phyloP scores from a whole-genome alignment of 2,888 invertebrate species.

The Lasiommata megera region DNA sequence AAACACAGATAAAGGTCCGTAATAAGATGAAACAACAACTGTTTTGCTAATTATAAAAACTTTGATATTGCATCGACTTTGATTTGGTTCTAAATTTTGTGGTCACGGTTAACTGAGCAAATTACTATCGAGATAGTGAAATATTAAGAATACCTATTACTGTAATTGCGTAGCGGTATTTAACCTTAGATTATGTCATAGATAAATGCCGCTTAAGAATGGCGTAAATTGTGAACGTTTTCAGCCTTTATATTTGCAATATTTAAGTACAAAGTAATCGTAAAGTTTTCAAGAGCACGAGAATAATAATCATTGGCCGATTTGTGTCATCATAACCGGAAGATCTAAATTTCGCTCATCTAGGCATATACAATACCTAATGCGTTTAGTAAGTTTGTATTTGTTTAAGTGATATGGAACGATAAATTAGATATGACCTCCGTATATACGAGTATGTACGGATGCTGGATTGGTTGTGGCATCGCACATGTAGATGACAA shows the following conservation, averaged over 20 bases:
- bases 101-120: conserved; percentile 64
- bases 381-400: no score
- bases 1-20: background rate
- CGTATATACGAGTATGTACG: no score
- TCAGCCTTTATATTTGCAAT: background rate
- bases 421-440: no score
- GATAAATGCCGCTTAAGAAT: background rate
- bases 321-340: background rate
- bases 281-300: no score
- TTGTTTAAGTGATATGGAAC: no score
- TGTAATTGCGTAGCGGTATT: conserved; percentile 12
- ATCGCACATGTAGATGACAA: no score
- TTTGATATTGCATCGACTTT: conserved; percentile 42
- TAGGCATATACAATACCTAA: no score
- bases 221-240: background rate
- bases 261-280: no score
- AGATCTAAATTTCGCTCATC: no score
- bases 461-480: no score
- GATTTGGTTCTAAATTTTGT: conserved; percentile 57
- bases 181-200: conserved; percentile 3
- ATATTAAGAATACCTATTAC: conserved; percentile 30
- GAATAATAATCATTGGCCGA: no score
- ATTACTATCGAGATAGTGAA: conserved; percentile 41
- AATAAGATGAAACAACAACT: conserved; percentile 43
- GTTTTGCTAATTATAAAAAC: conserved; percentile 21